Evolutionary conservation across 2,113 vertebrate genomes (phyloP), one percentile per base, ranked within the genome.

Genomic region (Scomber colias): DNA sequence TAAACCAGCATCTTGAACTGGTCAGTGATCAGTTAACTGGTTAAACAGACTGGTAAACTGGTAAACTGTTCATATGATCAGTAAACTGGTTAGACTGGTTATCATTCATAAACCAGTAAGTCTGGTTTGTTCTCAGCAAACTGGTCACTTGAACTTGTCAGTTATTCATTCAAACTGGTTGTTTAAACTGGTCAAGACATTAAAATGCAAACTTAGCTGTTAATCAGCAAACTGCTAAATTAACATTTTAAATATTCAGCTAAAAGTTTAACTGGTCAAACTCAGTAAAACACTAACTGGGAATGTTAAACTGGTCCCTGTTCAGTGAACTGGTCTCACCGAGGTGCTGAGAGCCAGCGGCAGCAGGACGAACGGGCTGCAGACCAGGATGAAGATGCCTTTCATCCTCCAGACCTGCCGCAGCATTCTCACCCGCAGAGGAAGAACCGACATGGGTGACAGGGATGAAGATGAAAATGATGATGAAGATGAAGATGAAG

Each of bases 361-460:
- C 90, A 98, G 93, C 73, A 97, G 91, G 71, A 97, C 65, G 59
- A 98, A 77, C 15, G 97, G 97, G 12, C 93, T 94, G 89, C 92
- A 67, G 74, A 95, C 69, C 45, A 99, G 91, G 54, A 96, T 71
- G 3, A 94, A 13, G 71, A 84, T 44, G n/a, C 85, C 83, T 67
- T 89, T 95, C 77, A 82, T 54, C 49, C 64, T 87, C 93, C 94
- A 95, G 54, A 95, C 46, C 4, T 48, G 74, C 45, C 61, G 92
- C 50, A 95, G 13, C 91, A 95, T 91, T 66, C 75, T 92, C 56
- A 75, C 24, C 51, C 48, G 11, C 31, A 63, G 80, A 69, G 80
- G 82, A 79, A 90, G 89, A 75, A 92, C 79, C 3, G 92, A 73
- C 90, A 92, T 90, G 65, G 15, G 0, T 24, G 63, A 21, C 0